phyloP scores from a whole-genome alignment of 2,888 invertebrate genomes.

The Eupithecia abbreviata region DNA sequence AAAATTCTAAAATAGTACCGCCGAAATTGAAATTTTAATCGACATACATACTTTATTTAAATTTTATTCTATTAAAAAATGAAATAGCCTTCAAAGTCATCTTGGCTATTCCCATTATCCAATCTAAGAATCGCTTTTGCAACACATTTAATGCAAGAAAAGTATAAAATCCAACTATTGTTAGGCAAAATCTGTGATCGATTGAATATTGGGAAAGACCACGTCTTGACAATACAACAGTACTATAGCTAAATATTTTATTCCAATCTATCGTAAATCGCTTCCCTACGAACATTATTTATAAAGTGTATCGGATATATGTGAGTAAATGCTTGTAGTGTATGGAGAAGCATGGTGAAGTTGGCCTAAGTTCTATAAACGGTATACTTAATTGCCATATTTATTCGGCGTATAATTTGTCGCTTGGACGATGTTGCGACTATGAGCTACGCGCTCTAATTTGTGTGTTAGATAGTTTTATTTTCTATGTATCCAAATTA shows the following conservation, averaged over 20 bases:
- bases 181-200: background rate
- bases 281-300: conserved; percentile 51
- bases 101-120: background rate
- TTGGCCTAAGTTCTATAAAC: conserved; percentile 54
- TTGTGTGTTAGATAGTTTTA: conserved; percentile 70
- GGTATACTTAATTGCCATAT: conserved; percentile 63
- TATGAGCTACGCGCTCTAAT: conserved; percentile 65
- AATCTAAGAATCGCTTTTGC: background rate
- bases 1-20: background rate
- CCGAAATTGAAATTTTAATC: background rate
- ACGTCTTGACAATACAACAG: background rate
- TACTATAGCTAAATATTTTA: conserved; percentile 5
- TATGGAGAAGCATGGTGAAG: conserved; percentile 76
- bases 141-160: background rate
- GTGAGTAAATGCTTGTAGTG: conserved; percentile 81
- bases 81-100: background rate
- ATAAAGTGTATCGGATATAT: conserved; percentile 73
- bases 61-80: background rate
- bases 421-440: conserved; percentile 68
- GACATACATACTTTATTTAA: background rate
- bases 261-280: conserved; percentile 23
- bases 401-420: conserved; percentile 67
- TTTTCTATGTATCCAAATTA: conserved; percentile 56
- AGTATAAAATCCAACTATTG: background rate
- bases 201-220: background rate